A percentile compares a stretch with the other conserved stretches of the same genome.
These are phyloP conservation scores for Lanius ludovicianus DNA, from an alignment of 2,113 vertebrate species.

Conservation along the genomic window DNA sequence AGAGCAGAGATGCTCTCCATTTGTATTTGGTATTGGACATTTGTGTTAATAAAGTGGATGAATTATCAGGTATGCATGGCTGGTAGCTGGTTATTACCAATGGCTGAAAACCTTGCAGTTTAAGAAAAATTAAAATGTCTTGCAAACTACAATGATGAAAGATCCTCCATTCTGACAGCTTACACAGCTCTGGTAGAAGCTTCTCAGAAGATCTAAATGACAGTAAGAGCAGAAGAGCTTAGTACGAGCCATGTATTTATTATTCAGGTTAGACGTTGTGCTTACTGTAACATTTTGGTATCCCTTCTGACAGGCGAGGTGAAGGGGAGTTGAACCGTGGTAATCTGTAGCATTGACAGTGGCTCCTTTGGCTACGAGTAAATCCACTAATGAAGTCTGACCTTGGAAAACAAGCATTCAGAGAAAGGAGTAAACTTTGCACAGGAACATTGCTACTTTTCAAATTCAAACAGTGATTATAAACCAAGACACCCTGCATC, in stretches of 20 bases:
- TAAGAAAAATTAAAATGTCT: neutral
- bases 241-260: neutral
- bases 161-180: neutral
- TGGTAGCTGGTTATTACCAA: neutral
- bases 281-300: constrained; percentile 92
- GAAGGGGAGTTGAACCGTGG: constrained; percentile 89
- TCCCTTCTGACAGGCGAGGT: constrained; percentile 93
- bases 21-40: neutral
- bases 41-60: neutral
- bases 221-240: neutral
- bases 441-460: neutral
- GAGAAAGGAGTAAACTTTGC: neutral
- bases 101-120: neutral
- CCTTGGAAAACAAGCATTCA: constrained; percentile 70
- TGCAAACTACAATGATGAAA: neutral
- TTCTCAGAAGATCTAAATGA: neutral
- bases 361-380: constrained; percentile 89
- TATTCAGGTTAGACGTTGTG: neutral
- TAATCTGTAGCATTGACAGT: constrained; percentile 91
- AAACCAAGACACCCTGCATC: neutral
- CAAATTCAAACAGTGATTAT: neutral
- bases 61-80: neutral
- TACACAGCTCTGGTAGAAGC: neutral
- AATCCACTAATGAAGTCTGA: constrained; percentile 87
- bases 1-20: neutral